A percentile compares a stretch with the other conserved stretches of the same genome.
Evolutionary conservation across 1,140 invertebrate species (phyloP).

Genomic region (Leptinotarsa undecemlineata): DNA sequence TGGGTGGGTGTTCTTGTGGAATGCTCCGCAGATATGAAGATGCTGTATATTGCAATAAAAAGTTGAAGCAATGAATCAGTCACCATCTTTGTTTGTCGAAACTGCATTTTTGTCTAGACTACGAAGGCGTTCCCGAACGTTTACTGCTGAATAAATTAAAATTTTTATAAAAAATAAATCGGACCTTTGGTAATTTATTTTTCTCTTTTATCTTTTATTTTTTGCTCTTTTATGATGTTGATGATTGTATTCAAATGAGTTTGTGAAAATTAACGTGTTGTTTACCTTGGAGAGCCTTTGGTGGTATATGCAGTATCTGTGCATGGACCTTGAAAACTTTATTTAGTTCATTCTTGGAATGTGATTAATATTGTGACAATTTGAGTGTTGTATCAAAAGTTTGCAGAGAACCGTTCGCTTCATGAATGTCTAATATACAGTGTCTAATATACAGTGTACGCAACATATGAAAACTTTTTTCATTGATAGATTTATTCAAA

Average conservation of each 20-base stretch:
- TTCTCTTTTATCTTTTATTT: too few relatives aligned
- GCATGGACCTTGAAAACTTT: too few relatives aligned
- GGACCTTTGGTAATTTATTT: slow-evolving; percentile 15
- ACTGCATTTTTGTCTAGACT: slow-evolving; percentile 44
- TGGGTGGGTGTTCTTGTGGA: slow-evolving; percentile 10
- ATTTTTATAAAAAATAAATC: slow-evolving; percentile 36
- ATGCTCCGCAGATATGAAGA: slow-evolving; percentile 21
- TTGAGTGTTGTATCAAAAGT: too few relatives aligned
- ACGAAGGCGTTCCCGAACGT: slow-evolving; percentile 36
- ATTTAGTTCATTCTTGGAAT: too few relatives aligned
- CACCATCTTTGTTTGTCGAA: slow-evolving; percentile 38
- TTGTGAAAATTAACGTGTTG: too few relatives aligned
- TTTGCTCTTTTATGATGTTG: background rate
- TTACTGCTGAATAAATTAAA: slow-evolving; percentile 39
- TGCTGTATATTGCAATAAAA: slow-evolving; percentile 41
- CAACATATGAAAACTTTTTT: too few relatives aligned
- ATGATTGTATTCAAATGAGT: background rate
- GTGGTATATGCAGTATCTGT: too few relatives aligned
- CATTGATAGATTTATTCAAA: too few relatives aligned
- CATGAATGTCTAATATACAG: too few relatives aligned
- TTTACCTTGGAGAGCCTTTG: background rate
- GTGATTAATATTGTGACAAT: too few relatives aligned
- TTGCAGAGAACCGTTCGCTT: too few relatives aligned
- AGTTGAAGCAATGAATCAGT: slow-evolving; percentile 42
- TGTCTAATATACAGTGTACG: too few relatives aligned